These are phyloP conservation scores for Malurus alboscapulatus DNA, from an alignment of 2,113 vertebrate genomes.

Conservation along the genomic window DNA sequence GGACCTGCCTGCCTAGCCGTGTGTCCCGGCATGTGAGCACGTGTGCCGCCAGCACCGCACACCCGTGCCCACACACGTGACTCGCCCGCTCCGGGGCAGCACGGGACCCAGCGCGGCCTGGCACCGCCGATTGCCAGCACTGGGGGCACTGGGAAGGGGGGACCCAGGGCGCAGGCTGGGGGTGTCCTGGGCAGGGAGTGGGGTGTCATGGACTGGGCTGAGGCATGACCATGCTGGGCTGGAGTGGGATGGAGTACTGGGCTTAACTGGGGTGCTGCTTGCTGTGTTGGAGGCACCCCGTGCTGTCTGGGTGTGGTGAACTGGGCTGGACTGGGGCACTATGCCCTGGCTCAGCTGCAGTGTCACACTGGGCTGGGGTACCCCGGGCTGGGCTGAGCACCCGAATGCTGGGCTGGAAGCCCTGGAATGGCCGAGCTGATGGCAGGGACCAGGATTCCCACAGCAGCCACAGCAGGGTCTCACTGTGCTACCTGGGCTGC, in stretches of 20 bases:
- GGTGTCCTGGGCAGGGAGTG: neutral
- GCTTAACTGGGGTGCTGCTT: neutral
- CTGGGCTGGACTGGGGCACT: neutral
- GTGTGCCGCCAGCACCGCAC: accelerated
- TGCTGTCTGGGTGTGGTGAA: neutral
- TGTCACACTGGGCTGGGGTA: neutral
- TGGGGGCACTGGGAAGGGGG: neutral
- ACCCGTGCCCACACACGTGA: accelerated
- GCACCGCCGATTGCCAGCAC: accelerated
- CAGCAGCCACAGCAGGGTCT: accelerated
- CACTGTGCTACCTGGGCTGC: accelerated
- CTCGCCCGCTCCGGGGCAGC: accelerated
- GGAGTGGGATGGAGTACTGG: neutral
- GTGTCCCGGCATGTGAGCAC: accelerated
- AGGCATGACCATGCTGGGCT: neutral
- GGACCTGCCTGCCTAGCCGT: neutral
- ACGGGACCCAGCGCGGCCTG: accelerated
- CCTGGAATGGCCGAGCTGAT: accelerated
- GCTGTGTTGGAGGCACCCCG: too few species aligned
- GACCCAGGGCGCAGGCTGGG: neutral
- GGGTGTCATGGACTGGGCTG: neutral
- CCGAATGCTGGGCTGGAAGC: neutral
- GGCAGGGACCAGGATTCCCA: neutral
- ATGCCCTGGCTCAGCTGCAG: neutral
- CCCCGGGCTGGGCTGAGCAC: neutral